Evolutionary conservation across 2,888 invertebrate species (phyloP), one percentile per base, ranked within the genome.

Genomic region (Caenorhabditis sp.): DNA sequence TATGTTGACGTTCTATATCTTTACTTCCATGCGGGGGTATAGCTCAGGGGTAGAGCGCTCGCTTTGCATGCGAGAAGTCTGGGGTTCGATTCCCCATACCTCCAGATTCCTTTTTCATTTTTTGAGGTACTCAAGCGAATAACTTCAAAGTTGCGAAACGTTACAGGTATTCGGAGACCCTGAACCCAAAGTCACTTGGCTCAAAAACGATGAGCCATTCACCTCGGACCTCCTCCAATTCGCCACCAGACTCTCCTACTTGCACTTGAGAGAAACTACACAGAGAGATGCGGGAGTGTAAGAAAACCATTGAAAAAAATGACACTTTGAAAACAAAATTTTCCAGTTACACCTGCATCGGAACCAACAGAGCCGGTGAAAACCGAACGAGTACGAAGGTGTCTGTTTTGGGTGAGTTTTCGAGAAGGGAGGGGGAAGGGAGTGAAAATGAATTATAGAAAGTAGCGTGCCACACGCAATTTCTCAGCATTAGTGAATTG

Each of bases 331-430:
- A 24, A n/a, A 4, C 26, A 11, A 35, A 24, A 24, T 15, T 35
- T 76, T 83, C 44, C 0, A 92, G 93, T 22, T 95, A 94, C 88
- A 93, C 92, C 1, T 95, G 95, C 87, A 87, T 93, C 18, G 94
- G 94, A 1, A 92, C 89, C 50, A 95, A 94, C 87, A 89, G 92
- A 50, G 94, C 93, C 87, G 94, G 94, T 0, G 93, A 93, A 40
- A 92, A 89, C 15, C 90, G 92, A 8, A 93, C 93, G 72, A 92
- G 92, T 37, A 94, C 94, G 76, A 91, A 92, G 44, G 88, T 95
- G 0, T 92, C 93, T 51, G 94, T 95, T 0, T 91, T 94, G 79
- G 94, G 95, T 94, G 90, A 90, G 71, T 71, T 53, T n/a, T 20
- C 8, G 20, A 11, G n/a, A n/a, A n/a, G n/a, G n/a, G n/a, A n/a